phyloP scores from a whole-genome alignment of 2,888 invertebrate species.

The Cephus runcator region DNA sequence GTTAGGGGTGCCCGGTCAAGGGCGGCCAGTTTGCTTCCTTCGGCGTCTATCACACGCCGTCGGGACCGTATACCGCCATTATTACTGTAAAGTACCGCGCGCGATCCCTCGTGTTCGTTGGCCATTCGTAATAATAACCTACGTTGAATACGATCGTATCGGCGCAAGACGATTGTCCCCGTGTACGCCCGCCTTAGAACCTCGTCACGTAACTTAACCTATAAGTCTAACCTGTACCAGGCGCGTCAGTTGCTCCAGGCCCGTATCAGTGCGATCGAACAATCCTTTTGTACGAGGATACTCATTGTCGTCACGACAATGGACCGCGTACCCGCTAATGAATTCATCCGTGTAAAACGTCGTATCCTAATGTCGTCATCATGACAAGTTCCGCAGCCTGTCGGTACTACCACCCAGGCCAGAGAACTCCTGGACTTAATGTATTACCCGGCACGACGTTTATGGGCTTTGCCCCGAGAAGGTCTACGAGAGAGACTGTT shows the following conservation, averaged over 20 bases:
- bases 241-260: neutral
- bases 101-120: too few species aligned
- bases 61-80: neutral
- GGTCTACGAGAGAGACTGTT: neutral
- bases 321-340: slow-evolving; percentile 36
- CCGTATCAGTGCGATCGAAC: neutral
- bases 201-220: neutral
- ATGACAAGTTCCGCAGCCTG: neutral
- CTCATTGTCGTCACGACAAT: slow-evolving; percentile 38
- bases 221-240: neutral
- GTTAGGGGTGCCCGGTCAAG: neutral
- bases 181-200: neutral
- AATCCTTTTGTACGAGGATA: slow-evolving; percentile 35
- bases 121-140: too few species aligned
- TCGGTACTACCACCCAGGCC: neutral
- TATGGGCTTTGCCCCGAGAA: neutral
- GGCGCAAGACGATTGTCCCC: too few species aligned
- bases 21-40: neutral
- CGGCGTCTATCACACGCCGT: neutral
- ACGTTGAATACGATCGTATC: too few species aligned
- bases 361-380: slow-evolving; percentile 20
- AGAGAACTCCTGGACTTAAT: neutral
- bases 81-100: neutral
- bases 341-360: slow-evolving; percentile 36
- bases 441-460: neutral